Evolutionary conservation across 2,797 vertebrate species (phyloP).

Genomic region (Octomys mimax): DNA sequence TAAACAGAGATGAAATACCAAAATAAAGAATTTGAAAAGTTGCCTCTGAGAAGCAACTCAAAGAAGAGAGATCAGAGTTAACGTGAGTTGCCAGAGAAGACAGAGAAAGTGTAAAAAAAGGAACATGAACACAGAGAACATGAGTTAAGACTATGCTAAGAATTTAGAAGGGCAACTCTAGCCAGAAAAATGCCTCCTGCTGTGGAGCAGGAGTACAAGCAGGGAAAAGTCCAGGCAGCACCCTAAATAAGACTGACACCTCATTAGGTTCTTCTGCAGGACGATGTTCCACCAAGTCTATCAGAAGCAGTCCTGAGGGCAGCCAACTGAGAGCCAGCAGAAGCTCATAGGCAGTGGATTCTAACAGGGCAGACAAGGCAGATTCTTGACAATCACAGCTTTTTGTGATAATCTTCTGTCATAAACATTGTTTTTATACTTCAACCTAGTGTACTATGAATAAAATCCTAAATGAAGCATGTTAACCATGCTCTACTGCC

Average conservation of each 20-base stretch:
- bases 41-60: neutral
- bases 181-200: neutral
- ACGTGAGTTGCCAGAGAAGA: neutral
- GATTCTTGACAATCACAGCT: neutral
- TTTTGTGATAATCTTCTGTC: conserved; percentile 1
- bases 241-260: neutral
- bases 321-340: neutral
- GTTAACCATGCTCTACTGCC: neutral
- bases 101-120: neutral
- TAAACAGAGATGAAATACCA: conserved; percentile 38
- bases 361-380: neutral
- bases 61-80: conserved; percentile 8
- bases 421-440: conserved; percentile 13
- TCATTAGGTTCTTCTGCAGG: neutral
- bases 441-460: neutral
- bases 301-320: neutral
- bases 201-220: neutral
- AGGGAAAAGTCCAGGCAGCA: neutral
- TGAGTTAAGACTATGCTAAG: neutral
- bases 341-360: neutral
- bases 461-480: conserved; percentile 32
- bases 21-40: neutral
- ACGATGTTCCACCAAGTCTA: neutral
- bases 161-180: neutral
- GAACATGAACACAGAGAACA: neutral